phyloP scores from a whole-genome alignment of 2,113 vertebrate species.

The Pangasianodon gigas region DNA sequence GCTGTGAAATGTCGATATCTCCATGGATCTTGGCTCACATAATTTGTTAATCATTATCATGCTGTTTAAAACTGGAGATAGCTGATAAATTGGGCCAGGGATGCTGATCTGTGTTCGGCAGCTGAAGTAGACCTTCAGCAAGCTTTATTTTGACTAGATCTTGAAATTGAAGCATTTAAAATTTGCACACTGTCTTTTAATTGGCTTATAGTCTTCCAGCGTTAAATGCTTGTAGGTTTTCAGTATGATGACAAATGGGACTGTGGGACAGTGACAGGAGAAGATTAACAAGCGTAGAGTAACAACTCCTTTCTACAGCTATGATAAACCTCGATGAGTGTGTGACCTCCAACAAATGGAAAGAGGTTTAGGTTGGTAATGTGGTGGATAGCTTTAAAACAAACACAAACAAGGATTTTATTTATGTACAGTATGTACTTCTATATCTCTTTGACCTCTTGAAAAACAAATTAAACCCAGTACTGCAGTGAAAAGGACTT shows the following conservation, averaged over 20 bases:
- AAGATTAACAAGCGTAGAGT: neutral
- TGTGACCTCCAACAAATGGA: neutral
- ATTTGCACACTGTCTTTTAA: neutral
- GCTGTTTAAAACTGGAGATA: too few relatives aligned
- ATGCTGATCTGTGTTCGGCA: too few relatives aligned
- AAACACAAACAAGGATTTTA: neutral
- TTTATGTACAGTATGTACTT: neutral
- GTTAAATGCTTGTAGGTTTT: too few relatives aligned
- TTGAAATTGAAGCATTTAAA: too few relatives aligned
- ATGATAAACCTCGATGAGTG: neutral
- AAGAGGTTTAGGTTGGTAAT: neutral
- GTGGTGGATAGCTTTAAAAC: neutral
- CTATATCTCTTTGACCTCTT: neutral
- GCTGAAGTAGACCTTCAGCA: too few relatives aligned
- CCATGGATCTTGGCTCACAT: too few relatives aligned
- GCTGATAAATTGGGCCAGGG: too few relatives aligned
- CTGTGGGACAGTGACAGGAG: conserved; percentile 53
- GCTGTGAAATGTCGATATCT: too few relatives aligned
- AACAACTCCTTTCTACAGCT: neutral
- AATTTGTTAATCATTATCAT: too few relatives aligned
- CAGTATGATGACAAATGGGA: too few relatives aligned
- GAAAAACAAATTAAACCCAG: neutral
- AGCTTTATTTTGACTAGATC: too few relatives aligned
- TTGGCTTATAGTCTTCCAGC: neutral
- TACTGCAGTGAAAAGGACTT: neutral